Evolutionary conservation across 2,888 invertebrate species (phyloP).

Genomic region (Choristoneura rosaceana): DNA sequence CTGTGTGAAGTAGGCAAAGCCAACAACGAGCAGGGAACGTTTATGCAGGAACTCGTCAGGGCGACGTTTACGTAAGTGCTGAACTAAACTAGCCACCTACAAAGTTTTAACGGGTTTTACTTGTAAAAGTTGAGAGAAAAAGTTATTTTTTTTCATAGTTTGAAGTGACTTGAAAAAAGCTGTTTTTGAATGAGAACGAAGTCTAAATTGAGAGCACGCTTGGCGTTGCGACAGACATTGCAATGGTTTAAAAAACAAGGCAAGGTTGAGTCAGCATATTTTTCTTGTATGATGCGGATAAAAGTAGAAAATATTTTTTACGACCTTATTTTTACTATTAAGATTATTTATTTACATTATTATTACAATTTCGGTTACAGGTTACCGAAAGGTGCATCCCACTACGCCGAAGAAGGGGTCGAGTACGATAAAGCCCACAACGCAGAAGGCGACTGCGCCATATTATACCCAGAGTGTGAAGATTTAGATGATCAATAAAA

Average conservation of each 20-base stretch:
- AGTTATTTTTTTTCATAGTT: conserved; percentile 1
- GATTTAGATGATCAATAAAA: conserved; percentile 30
- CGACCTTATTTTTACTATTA: too few species aligned
- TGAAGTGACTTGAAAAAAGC: background rate
- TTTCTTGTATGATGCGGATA: too few species aligned
- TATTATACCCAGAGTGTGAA: conserved; percentile 63
- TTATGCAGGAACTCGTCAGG: conserved; percentile 87
- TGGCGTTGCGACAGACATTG: too few species aligned
- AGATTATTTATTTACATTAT: too few species aligned
- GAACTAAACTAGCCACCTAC: conserved; percentile 36
- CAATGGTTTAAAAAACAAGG: too few species aligned
- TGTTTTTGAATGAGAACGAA: background rate
- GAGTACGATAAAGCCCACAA: conserved; percentile 80
- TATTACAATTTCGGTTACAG: conserved; percentile 62
- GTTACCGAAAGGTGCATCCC: conserved; percentile 71
- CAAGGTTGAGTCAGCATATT: too few species aligned
- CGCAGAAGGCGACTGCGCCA: conserved; percentile 57
- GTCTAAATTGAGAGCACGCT: too few species aligned
- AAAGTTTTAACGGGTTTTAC: conserved; percentile 21
- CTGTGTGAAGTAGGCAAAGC: conserved; percentile 85
- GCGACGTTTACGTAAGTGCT: conserved; percentile 87
- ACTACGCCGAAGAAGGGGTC: conserved; percentile 55
- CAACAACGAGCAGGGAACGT: conserved; percentile 78
- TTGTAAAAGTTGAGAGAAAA: conserved; percentile 9
- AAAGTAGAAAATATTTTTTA: too few species aligned